phyloP scores from a whole-genome alignment of 2,888 invertebrate species.

The Sturmia bella region DNA sequence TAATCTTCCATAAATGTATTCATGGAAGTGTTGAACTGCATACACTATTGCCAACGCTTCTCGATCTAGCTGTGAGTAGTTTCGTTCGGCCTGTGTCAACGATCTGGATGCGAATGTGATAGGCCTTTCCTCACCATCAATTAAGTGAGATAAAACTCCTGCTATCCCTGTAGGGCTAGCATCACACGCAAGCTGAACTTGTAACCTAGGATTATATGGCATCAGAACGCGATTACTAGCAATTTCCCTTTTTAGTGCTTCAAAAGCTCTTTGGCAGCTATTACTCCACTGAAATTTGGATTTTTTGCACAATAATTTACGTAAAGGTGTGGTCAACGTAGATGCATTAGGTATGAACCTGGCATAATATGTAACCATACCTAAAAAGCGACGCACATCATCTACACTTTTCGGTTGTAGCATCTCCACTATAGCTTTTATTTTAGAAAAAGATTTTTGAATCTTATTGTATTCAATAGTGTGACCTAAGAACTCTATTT shows the following conservation, averaged over 20 bases:
- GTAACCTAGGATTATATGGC: conserved; percentile 56
- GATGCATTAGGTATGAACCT: conserved; percentile 47
- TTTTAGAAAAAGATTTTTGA: conserved; percentile 18
- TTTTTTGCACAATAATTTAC: conserved; percentile 22
- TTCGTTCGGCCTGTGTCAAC: conserved; percentile 47
- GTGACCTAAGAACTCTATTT: conserved; percentile 46
- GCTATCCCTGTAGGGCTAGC: conserved; percentile 39
- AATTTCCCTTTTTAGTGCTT: neutral
- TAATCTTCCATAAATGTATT: conserved; percentile 27
- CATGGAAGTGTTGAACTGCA: conserved; percentile 28
- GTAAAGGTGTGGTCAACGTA: conserved; percentile 29
- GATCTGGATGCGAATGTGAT: conserved; percentile 24
- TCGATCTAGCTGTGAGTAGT: no score
- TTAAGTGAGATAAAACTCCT: conserved; percentile 2
- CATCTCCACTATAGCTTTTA: conserved; percentile 3
- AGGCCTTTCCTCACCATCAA: neutral
- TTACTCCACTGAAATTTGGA: conserved; percentile 27
- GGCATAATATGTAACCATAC: conserved; percentile 41
- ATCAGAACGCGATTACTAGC: neutral
- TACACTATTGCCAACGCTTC: no score
- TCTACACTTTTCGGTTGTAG: neutral
- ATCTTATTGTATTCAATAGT: conserved; percentile 47
- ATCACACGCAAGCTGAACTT: conserved; percentile 47
- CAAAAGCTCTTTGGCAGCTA: neutral
- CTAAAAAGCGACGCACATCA: conserved; percentile 34